Evolutionary conservation across 2,113 vertebrate species (phyloP).

Genomic region (Prionailurus bengalensis): DNA sequence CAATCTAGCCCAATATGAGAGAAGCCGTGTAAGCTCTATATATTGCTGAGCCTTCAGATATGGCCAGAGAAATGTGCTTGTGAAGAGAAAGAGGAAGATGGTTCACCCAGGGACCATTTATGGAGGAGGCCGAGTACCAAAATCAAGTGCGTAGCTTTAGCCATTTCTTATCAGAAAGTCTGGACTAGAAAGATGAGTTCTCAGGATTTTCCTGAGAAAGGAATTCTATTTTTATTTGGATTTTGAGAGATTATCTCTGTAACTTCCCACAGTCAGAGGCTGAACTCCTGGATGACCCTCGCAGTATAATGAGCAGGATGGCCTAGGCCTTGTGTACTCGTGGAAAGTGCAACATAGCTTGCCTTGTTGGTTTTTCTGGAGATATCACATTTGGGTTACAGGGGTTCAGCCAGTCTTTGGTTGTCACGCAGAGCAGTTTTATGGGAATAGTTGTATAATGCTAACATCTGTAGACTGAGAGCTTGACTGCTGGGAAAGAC

Average conservation of each 20-base stretch:
- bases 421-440: conserved; percentile 54
- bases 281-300: conserved; percentile 19
- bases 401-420: conserved; percentile 24
- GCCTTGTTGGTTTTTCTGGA: conserved; percentile 45
- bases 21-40: not conserved
- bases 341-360: not conserved
- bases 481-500: conserved; percentile 1
- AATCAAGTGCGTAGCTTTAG: not conserved
- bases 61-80: not conserved
- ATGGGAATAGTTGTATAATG: conserved; percentile 57
- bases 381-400: conserved; percentile 51
- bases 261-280: conserved; percentile 52
- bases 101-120: not conserved
- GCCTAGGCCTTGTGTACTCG: not conserved
- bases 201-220: conserved; percentile 35
- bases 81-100: not conserved
- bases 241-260: conserved; percentile 20
- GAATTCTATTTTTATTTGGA: conserved; percentile 3
- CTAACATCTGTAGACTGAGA: conserved; percentile 60
- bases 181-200: not conserved
- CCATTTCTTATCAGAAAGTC: conserved; percentile 15
- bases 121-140: not conserved
- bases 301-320: not conserved
- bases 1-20: not conserved
- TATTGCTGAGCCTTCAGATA: not conserved